phyloP scores from a whole-genome alignment of 2,113 vertebrate species.

The Pristiophorus japonicus region DNA sequence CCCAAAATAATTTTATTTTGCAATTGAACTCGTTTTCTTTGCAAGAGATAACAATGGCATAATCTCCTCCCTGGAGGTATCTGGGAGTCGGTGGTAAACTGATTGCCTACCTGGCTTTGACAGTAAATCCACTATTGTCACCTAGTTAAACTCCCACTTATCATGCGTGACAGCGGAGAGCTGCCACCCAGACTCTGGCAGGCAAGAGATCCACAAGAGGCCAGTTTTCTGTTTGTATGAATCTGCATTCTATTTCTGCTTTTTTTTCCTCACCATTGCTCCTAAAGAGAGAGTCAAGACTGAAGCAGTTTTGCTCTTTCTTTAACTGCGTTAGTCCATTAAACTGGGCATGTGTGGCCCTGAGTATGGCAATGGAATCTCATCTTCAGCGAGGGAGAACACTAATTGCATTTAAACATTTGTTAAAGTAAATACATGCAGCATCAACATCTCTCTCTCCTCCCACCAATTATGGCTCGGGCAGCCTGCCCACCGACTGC shows the following conservation, averaged over 20 bases:
- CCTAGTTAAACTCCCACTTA: neutral
- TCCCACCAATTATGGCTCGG: conserved; percentile 13
- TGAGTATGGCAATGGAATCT: neutral
- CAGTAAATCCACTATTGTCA: neutral
- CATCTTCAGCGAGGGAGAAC: neutral
- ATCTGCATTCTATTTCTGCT: neutral
- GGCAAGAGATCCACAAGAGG: neutral
- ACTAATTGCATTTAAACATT: neutral
- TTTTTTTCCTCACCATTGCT: neutral
- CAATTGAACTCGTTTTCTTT: neutral
- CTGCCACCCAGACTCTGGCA: neutral
- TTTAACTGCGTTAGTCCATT: neutral
- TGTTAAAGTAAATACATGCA: neutral
- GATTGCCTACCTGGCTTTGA: neutral
- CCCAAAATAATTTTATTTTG: neutral
- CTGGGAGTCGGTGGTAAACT: neutral
- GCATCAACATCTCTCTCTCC: neutral
- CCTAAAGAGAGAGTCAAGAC: no score
- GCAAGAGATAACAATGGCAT: neutral
- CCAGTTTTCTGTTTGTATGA: neutral
- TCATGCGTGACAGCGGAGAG: neutral
- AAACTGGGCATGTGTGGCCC: neutral
- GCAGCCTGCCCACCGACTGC: neutral
- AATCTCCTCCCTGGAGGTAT: neutral
- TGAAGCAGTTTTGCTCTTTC: neutral